Conservation (phyloP, 1,140 invertebrate genomes). For the Drosophila lini region DNA sequence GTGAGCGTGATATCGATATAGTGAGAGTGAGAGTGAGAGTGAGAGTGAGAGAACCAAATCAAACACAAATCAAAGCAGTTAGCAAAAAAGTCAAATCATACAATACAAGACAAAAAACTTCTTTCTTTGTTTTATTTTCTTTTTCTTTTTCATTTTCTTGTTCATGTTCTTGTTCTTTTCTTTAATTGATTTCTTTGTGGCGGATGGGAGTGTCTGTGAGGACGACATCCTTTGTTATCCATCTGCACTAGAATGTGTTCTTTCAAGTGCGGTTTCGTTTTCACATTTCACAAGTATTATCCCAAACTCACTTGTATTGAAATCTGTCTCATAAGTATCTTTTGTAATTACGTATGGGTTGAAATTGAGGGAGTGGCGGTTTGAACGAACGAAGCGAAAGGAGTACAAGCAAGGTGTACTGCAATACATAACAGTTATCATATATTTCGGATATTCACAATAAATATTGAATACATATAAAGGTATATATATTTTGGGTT, state of each 20-base stretch:
- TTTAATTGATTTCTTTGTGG: conserved; percentile 37
- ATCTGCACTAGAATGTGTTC: conserved; percentile 36
- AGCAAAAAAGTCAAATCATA: conserved; percentile 74
- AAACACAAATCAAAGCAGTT: conserved; percentile 75
- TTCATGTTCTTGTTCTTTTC: conserved; percentile 15
- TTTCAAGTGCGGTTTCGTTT: conserved; percentile 46
- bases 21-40: conserved; percentile 59
- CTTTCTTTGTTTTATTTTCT: conserved; percentile 52
- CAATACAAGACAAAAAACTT: conserved; percentile 67
- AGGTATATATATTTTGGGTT: conserved; percentile 9
- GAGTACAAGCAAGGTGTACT: conserved; percentile 63
- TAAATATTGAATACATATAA: conserved; percentile 31
- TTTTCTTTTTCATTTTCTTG: conserved; percentile 8
- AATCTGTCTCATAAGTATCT: conserved; percentile 85
- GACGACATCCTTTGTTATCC: conserved; percentile 50
- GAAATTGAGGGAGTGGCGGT: conserved; percentile 45
- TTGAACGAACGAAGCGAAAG: conserved; percentile 57
- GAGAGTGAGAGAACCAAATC: conserved; percentile 63
- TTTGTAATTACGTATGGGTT: conserved; percentile 79
- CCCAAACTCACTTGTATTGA: conserved; percentile 84
- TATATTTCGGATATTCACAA: conserved; percentile 45
- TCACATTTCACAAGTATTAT: conserved; percentile 80
- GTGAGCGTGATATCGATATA: conserved; percentile 5
- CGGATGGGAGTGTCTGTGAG: conserved; percentile 31
- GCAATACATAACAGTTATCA: conserved; percentile 52